A percentile compares a stretch with the other conserved stretches of the same genome.
Conservation (phyloP, 1,140 invertebrate genomes). For the Aphis craccivora region DNA sequence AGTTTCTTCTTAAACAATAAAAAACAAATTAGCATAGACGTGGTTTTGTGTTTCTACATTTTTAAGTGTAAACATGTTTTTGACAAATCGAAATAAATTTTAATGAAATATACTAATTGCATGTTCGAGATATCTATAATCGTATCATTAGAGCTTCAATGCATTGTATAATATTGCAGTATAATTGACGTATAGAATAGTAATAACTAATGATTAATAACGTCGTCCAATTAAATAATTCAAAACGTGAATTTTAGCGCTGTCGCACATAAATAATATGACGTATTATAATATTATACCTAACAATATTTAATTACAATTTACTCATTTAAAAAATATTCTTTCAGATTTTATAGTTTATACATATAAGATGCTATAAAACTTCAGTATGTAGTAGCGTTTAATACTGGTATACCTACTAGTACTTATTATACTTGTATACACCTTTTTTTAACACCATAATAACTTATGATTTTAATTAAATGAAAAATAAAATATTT, state of each 20-base stretch:
- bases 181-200: neutral
- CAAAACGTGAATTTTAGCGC: neutral
- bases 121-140: neutral
- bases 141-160: neutral
- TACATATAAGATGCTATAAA: neutral
- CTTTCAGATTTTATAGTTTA: neutral
- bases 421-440: neutral
- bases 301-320: neutral
- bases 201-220: neutral
- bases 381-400: neutral
- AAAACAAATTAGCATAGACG: neutral
- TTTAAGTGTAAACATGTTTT: neutral
- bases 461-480: neutral
- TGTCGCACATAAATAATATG: neutral
- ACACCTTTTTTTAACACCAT: neutral
- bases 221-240: neutral
- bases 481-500: neutral
- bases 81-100: neutral
- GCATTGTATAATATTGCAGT: neutral
- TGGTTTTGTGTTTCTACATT: neutral
- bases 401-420: neutral
- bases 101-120: neutral
- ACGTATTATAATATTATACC: neutral
- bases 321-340: neutral
- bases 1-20: neutral